Evolutionary conservation across 2,888 invertebrate species (phyloP), one percentile per base, ranked within the genome.

Genomic region (Nymphalis c-album): DNA sequence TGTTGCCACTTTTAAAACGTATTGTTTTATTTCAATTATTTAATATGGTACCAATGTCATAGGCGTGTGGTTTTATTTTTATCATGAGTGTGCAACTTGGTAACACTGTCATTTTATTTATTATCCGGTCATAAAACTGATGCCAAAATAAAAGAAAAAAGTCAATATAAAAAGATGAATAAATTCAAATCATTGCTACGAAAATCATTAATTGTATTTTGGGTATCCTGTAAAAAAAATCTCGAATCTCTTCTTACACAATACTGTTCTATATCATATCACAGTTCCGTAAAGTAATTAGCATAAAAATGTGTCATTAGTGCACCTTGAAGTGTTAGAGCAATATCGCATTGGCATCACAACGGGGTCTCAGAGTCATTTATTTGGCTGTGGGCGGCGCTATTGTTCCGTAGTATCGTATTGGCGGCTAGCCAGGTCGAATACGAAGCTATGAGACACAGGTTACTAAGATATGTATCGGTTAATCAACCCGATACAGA

Each of bases 401-500:
- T 83, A 78, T 80, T 79, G 80, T 78, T 77, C 78, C 74, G 75
- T 64, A 62, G 64, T 67, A 67, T 64, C 45, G 64, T 62, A 60
- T 66, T 91, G 91, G 91, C 85, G 64, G 47, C 2, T 16, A 73
- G 90, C 91, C 91, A 91, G 83, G 79, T 81, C 86, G 81, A 88
- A 87, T 85, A 80, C 79, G 83, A 83, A 82, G 82, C 86, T 85
- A 84, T 86, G 85, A 88, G 86, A 89, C 85, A 76, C 85, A 68
- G 66, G 71, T 66, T 72, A 73, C 84, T 88, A 86, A 90, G 88
- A 88, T 86, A 81, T 85, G 76, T 84, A 86, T 86, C 87, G 90
- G 89, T 88, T 90, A 88, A 91, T 91, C 88, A 90, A 90, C 89
- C 85, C 87, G 78, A 85, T 85, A 77, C 80, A 53, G 79, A 84